A percentile compares a stretch with the other conserved stretches of the same genome.
phyloP scores from a whole-genome alignment of 2,113 vertebrate genomes.

The Caracal caracal region DNA sequence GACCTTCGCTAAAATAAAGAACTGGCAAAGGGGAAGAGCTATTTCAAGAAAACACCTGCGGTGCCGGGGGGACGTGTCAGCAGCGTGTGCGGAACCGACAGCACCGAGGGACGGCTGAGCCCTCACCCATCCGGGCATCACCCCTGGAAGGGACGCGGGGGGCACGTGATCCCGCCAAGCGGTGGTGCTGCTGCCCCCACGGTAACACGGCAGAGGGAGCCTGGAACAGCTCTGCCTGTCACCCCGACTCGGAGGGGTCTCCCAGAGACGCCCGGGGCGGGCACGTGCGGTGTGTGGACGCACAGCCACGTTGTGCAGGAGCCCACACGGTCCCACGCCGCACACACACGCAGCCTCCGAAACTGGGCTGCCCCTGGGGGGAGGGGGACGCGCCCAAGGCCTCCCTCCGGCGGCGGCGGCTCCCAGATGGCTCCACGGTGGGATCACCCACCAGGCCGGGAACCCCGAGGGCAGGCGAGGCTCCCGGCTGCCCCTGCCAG shows the following conservation, averaged over 20 bases:
- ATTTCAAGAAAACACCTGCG: not conserved
- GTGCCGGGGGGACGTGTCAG: accelerated
- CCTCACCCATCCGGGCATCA: not conserved
- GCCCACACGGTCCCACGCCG: conserved; percentile 17
- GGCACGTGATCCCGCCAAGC: not conserved
- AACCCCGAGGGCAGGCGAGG: not conserved
- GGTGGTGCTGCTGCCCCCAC: not conserved
- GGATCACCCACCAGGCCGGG: not conserved
- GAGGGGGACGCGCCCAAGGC: accelerated
- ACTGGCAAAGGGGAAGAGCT: not conserved
- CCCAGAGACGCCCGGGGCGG: not conserved
- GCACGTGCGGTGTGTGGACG: not conserved
- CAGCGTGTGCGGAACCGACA: not conserved
- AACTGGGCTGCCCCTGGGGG: not conserved
- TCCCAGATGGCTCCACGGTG: accelerated
- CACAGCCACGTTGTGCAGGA: not conserved
- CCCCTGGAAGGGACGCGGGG: not conserved
- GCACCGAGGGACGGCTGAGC: not conserved
- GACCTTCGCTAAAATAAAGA: not conserved
- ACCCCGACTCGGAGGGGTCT: accelerated
- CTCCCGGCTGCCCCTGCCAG: no score
- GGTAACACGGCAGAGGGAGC: not conserved
- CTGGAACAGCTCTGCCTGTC: not conserved
- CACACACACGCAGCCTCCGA: not conserved
- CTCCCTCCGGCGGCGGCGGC: not conserved